Evolutionary conservation across 2,888 invertebrate species (phyloP), one percentile per base, ranked within the genome.

Genomic region (Macrophya alboannulata): DNA sequence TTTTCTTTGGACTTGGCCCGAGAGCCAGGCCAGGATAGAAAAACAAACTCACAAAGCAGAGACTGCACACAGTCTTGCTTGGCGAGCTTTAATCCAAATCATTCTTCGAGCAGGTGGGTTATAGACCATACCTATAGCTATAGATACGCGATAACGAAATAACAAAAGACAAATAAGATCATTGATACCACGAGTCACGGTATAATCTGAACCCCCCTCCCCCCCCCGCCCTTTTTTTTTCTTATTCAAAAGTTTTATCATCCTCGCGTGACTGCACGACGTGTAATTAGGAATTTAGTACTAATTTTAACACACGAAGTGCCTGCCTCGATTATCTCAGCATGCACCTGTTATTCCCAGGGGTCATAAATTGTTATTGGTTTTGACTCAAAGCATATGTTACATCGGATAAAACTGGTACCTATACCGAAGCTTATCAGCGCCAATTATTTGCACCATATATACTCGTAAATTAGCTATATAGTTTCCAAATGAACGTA

Each of bases 311-410:
- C 87, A 88, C 87, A 88, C 87, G 88, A 86, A 88, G 88, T 83
- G 87, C 81, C 81, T 62, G 86, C 88, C 90, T 88, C 89, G 89
- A 92, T 92, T 93, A 93, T 93, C 92, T 92, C 89, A 86, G 87
- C 86, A 88, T 89, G 90, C 92, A 93, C 92, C 92, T 92, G 92
- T 88, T 90, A 92, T 93, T 93, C 92, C 92, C 92, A 92, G 90
- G 62, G 83, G 48, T 48, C 48, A 83, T 83, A 83, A 83, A 83
- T 83, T 51, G 48, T 51, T 83, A 83, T 83, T 83, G 83, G 83
- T 68, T 83, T 83, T 83, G 81, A 81, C 59, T 81, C 21, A 2
- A n/a, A 40, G 59, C 81, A 81, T 81, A 40, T 81, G 81, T 81
- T 81, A 51, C 43, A 40, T 40, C 62, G 40, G 81, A 62, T 81